Base-by-base conservation (phyloP, 1,140 invertebrate genomes). In the Drosophila oshimai region DNA sequence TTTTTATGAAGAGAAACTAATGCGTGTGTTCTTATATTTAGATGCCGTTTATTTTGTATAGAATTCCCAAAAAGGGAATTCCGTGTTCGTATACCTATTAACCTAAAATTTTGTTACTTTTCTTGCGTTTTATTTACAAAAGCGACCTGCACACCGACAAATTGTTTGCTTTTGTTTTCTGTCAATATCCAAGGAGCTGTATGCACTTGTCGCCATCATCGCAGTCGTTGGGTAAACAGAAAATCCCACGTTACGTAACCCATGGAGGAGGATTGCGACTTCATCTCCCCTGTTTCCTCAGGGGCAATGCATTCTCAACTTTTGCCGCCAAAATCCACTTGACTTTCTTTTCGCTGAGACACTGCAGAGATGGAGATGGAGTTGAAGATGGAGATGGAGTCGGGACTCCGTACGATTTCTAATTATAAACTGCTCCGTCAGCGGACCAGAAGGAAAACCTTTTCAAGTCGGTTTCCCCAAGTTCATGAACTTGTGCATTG, bases 401-500 rank as follows among this genome's bases (percentile, higher is more conserved):
- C 37, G 34, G 51, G 65, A 73, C 65, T 72, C 54, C 39, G 41
- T 73, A 67, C 54, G 69, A 29, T 79, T 84, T 84, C 80, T 84
- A 84, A 84, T 84, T 84, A 84, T 80, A 86, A 86, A 86, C 81
- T 80, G 81, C 81, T 75, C 72, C 49, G 81, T 86, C 81, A 86
- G 80, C 76, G 72, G 62, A 57, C 33, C 26, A 70, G 20, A 46
- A 68, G 13, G 39, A 68, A 81, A 81, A 65, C 75, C 72, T 64
- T 78, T 68, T 39, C 45, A 64, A 87, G 54, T 77, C 65, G 42
- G 15, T 51, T 26, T 28, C 6, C 18, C 57, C 80, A 86, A 86
- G 81, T 86, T 86, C 80, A 87, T 86, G 80, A 86, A 86, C 80
- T 86, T 86, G 75, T 76, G 72, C 81, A 87, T 86, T 86, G 80